Evolutionary conservation across 2,888 invertebrate genomes (phyloP).

Genomic region (Morinoia aosen): DNA sequence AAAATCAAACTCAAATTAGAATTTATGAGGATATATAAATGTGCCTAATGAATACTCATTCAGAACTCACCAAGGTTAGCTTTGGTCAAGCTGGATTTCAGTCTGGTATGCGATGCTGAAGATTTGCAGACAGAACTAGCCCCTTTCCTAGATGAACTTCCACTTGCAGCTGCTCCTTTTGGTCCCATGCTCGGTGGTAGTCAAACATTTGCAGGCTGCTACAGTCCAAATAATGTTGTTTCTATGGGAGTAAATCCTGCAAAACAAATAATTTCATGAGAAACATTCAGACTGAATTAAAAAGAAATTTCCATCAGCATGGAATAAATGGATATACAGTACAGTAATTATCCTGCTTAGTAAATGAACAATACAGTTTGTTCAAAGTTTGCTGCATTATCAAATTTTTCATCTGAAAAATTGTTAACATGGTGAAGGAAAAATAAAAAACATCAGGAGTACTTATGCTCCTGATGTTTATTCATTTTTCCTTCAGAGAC

Average conservation of each 20-base stretch:
- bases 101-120: background rate
- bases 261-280: background rate
- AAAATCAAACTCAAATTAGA: background rate
- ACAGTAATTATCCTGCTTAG: no score
- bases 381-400: no score
- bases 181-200: background rate
- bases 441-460: no score
- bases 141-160: background rate
- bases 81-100: constrained; percentile 11
- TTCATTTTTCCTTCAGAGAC: no score
- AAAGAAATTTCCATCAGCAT: no score
- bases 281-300: background rate
- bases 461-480: no score
- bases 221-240: background rate
- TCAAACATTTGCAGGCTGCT: background rate
- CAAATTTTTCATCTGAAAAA: no score
- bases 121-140: background rate
- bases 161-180: background rate
- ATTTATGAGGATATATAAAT: background rate
- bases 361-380: no score
- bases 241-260: background rate
- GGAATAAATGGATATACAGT: no score
- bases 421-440: no score
- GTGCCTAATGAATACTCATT: background rate
- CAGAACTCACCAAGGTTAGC: background rate